A percentile compares a stretch with the other conserved stretches of the same genome.
phyloP scores from a whole-genome alignment of 1,140 invertebrate species.

The Sinonovacula constricta region DNA sequence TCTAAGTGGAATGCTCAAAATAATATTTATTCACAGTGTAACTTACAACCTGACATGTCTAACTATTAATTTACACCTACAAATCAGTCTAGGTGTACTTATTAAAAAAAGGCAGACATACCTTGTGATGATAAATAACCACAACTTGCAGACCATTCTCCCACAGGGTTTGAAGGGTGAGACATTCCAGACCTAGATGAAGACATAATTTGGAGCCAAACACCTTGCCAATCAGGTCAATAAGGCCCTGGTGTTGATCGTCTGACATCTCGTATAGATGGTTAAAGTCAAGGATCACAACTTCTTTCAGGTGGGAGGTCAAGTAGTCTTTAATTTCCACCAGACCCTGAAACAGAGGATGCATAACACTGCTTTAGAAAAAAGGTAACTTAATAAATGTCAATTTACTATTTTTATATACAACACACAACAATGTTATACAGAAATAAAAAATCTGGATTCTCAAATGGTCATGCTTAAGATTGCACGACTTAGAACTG shows the following conservation, averaged over 20 bases:
- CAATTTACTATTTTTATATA: no score
- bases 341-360: constrained; percentile 83
- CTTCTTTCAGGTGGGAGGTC: constrained; percentile 83
- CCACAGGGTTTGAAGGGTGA: constrained; percentile 83
- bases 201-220: constrained; percentile 85
- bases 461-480: no score
- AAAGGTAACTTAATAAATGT: no score
- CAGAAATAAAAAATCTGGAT: no score
- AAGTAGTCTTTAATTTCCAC: constrained; percentile 84
- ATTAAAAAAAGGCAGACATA: no score
- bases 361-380: no score
- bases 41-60: background rate
- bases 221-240: constrained; percentile 82
- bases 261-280: constrained; percentile 88
- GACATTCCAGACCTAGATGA: constrained; percentile 79
- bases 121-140: constrained; percentile 83
- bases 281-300: constrained; percentile 90
- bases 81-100: no score
- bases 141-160: constrained; percentile 84
- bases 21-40: background rate
- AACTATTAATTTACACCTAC: background rate
- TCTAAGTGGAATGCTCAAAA: background rate
- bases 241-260: constrained; percentile 83
- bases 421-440: no score
- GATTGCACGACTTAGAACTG: no score